phyloP scores from a whole-genome alignment of 2,113 vertebrate species.

The Eurystomus gularis region DNA sequence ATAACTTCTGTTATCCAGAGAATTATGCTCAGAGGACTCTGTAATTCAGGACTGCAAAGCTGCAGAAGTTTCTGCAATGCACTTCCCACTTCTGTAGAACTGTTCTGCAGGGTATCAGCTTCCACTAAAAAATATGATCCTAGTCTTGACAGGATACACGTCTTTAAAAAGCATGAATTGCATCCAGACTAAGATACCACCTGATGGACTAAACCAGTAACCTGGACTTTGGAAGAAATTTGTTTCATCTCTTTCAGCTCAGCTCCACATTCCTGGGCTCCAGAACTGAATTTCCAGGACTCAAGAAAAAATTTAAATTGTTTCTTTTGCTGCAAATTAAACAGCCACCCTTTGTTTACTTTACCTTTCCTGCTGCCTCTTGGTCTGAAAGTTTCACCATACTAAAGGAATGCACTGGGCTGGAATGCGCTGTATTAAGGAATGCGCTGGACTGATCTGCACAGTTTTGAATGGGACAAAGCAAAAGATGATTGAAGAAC shows the following conservation, averaged over 20 bases:
- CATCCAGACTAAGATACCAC: background rate
- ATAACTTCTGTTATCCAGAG: background rate
- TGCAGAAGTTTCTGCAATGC: background rate
- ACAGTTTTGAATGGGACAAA: background rate
- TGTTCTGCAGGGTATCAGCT: background rate
- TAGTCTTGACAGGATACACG: background rate
- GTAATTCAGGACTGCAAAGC: background rate
- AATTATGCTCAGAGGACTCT: background rate
- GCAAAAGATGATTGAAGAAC: background rate
- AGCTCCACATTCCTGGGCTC: background rate
- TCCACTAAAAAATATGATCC: background rate
- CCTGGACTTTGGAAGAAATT: background rate
- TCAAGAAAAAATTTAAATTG: background rate
- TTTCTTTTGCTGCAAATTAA: background rate
- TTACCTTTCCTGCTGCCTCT: background rate
- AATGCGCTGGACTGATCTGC: background rate
- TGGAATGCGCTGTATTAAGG: background rate
- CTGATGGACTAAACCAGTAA: background rate
- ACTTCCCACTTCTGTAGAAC: background rate
- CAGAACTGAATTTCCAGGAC: background rate
- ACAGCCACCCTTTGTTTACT: background rate
- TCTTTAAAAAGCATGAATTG: background rate
- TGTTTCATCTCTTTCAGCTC: background rate
- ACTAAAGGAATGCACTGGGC: background rate
- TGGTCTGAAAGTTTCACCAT: background rate